Evolutionary conservation across 2,888 invertebrate genomes (phyloP), one percentile per base, ranked within the genome.

Genomic region (Pantelozetes paolii): DNA sequence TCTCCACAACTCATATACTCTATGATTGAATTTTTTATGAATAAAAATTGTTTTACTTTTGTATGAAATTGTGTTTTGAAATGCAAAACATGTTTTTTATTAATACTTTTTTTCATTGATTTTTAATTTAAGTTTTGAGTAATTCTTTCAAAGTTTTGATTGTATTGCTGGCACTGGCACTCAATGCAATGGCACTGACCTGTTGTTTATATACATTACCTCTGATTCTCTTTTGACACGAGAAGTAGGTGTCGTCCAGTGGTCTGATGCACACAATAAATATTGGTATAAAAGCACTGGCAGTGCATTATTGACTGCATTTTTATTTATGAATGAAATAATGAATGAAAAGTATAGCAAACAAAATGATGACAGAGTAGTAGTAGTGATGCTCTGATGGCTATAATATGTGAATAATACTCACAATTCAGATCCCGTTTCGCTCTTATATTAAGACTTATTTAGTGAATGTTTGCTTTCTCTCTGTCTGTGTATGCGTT

Each of bases 361-460:
- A 36, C 36, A 36, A 64, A 64, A 64, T 64, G 64, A 64, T 64
- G 64, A 64, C 30, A 64, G 40, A 28, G 23, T 20, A 13, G 26
- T 23, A 54, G 11, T n/a, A n/a, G n/a, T n/a, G n/a, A n/a, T n/a
- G n/a, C n/a, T n/a, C n/a, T n/a, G 23, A 28, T 30, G 57, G 23
- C 57, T 57, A 57, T 57, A 28, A 11, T 64, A 32, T 32, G 20
- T 13, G 23, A 64, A 15, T 64, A 64, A 64, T 64, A 36, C 64
- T 40, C n/a, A n/a, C n/a, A n/a, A n/a, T n/a, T n/a, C 40, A 40
- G 32, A 64, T 64, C 62, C 30, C 20, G 62, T 64, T 64, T 64
- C 62, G n/a, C 36, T 64, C 62, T 36, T 64, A 64, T 36, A 64
- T 64, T 64, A 32, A 36, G 62, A 20, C 62, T 64, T 64, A 64